Percentiles rank a stretch among this genome's conserved stretches.
These are phyloP conservation scores for Drosophila ercepeae DNA, from an alignment of 1,140 invertebrate genomes.

Conservation along the genomic window DNA sequence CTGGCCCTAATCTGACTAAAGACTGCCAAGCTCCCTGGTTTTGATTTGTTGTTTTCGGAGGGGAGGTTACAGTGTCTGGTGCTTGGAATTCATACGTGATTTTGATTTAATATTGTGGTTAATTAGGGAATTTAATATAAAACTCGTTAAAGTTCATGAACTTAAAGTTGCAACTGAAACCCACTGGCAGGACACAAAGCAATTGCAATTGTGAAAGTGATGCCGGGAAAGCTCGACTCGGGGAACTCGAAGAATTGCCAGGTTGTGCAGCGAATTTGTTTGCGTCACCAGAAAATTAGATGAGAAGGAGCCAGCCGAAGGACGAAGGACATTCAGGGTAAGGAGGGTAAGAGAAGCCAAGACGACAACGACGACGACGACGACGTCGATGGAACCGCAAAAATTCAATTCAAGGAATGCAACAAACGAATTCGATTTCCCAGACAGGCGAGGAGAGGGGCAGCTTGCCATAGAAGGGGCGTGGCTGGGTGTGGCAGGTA, in stretches of 20 bases:
- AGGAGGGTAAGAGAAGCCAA: neutral
- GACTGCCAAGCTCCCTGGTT: slow-evolving; percentile 25
- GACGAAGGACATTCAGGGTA: neutral
- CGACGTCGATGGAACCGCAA: slow-evolving; percentile 50
- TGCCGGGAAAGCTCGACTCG: slow-evolving; percentile 34
- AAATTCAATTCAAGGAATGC: slow-evolving; percentile 68
- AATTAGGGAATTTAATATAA: neutral
- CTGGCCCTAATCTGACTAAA: slow-evolving; percentile 22
- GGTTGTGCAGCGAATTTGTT: slow-evolving; percentile 48
- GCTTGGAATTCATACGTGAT: slow-evolving; percentile 11
- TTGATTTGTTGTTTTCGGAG: slow-evolving; percentile 41
- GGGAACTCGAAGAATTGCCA: slow-evolving; percentile 37
- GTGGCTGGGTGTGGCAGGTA: neutral
- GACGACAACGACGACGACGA: slow-evolving; percentile 11
- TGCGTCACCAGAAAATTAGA: slow-evolving; percentile 44
- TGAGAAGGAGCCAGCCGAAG: neutral
- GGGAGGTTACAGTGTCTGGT: neutral
- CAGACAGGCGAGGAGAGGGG: slow-evolving; percentile 18
- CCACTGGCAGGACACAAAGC: neutral
- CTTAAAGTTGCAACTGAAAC: neutral
- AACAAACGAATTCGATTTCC: slow-evolving; percentile 54
- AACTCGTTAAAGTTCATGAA: neutral
- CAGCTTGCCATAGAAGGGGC: neutral
- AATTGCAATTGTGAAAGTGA: slow-evolving; percentile 25
- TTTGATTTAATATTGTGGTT: slow-evolving; percentile 7